Conservation (phyloP, 2,113 vertebrate genomes). For the Seriola quinqueradiata region DNA sequence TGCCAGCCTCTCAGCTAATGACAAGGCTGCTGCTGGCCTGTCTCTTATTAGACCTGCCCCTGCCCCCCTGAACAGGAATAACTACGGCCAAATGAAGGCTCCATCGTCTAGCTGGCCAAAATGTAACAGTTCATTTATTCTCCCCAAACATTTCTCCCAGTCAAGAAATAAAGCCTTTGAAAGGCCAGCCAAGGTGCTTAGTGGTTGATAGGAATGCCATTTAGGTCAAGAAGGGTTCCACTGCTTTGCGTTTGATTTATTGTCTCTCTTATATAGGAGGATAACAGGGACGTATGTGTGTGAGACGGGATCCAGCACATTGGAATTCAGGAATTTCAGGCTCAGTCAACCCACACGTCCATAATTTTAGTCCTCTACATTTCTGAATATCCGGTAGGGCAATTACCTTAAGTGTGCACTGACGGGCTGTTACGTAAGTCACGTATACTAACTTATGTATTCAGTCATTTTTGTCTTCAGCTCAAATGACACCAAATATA, state of each 20-base stretch:
- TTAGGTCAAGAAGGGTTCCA: constrained; percentile 73
- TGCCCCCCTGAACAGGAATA: constrained; percentile 66
- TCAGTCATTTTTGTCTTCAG: constrained; percentile 25
- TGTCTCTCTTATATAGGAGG: constrained; percentile 59
- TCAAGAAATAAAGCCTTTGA: constrained; percentile 71
- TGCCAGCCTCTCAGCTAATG: constrained; percentile 78
- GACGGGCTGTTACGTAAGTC: constrained; percentile 58
- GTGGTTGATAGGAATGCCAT: constrained; percentile 75
- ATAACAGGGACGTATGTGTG: constrained; percentile 60
- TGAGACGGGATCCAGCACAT: constrained; percentile 61
- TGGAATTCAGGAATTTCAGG: constrained; percentile 61
- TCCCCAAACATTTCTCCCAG: constrained; percentile 70
- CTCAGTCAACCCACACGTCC: constrained; percentile 63
- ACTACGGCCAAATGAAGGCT: constrained; percentile 75
- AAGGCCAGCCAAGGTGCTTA: constrained; percentile 76
- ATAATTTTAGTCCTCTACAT: constrained; percentile 61
- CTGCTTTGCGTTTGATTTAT: constrained; percentile 73
- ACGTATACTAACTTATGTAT: constrained; percentile 28
- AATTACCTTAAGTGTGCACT: constrained; percentile 66
- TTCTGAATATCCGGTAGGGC: constrained; percentile 56
- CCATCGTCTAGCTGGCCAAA: constrained; percentile 67
- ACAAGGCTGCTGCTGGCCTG: constrained; percentile 75
- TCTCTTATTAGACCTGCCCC: constrained; percentile 77
- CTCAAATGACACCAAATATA: constrained; percentile 13
- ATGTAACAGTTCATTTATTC: constrained; percentile 84